Percentiles rank a stretch among this genome's conserved stretches.
Evolutionary conservation across 2,113 vertebrate species (phyloP).

Genomic region (Athene noctua): DNA sequence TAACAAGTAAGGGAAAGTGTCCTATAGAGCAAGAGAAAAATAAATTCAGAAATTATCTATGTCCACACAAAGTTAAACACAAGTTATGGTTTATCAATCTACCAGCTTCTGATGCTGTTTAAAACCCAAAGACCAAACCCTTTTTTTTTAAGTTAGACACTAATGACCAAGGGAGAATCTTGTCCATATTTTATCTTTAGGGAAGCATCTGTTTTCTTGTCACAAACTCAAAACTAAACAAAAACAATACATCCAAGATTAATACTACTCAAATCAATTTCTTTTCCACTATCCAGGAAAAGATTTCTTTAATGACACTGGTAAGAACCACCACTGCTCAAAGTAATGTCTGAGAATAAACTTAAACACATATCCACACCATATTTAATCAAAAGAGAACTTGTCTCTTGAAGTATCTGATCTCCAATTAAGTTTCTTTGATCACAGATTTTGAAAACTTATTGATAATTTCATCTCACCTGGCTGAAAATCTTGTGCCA

Average conservation of each 20-base stretch:
- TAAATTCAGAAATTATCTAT: not conserved
- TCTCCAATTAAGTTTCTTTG: not conserved
- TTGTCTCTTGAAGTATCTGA: not conserved
- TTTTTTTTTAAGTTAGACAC: not conserved
- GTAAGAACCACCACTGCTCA: not conserved
- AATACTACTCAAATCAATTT: not conserved
- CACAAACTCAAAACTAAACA: not conserved
- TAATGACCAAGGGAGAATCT: not conserved
- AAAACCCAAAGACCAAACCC: not conserved
- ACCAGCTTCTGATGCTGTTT: not conserved
- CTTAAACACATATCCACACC: not conserved
- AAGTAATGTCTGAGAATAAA: not conserved
- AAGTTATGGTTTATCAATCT: not conserved
- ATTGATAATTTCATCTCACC: slow-evolving; percentile 68
- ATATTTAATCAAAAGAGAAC: not conserved
- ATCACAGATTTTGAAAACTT: not conserved
- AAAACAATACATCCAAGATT: not conserved
- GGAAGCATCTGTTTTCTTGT: not conserved
- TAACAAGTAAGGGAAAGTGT: not conserved
- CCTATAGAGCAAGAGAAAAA: not conserved
- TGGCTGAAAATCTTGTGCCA: slow-evolving; percentile 88
- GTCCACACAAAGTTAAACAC: not conserved
- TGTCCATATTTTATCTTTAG: not conserved
- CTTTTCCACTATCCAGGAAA: not conserved
- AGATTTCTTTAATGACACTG: not conserved